Conservation (phyloP, 1,140 invertebrate species). For the Drosophila pachea region DNA sequence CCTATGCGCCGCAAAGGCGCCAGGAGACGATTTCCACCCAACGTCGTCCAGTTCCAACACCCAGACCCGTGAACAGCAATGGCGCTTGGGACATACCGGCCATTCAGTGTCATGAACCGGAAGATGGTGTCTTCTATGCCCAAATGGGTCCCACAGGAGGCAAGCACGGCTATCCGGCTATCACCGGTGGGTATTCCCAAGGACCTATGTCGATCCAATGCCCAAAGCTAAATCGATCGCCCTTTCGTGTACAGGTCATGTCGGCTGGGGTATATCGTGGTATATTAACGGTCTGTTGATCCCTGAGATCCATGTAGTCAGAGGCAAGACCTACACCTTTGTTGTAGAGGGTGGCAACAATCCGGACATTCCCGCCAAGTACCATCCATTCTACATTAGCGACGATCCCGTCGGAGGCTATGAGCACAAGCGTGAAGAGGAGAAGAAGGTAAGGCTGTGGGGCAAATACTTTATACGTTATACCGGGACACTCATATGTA, state of each 20-base stretch:
- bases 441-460: constrained; percentile 83
- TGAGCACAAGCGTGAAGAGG: constrained; percentile 89
- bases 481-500: neutral
- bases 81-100: constrained; percentile 91
- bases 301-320: constrained; percentile 94
- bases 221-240: neutral
- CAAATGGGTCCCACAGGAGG: constrained; percentile 95
- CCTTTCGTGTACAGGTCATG: constrained; percentile 83
- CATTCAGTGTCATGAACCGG: constrained; percentile 92
- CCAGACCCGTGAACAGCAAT: constrained; percentile 82
- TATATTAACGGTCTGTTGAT: constrained; percentile 94
- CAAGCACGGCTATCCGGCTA: constrained; percentile 90
- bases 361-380: constrained; percentile 87
- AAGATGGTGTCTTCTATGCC: constrained; percentile 93
- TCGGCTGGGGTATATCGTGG: constrained; percentile 96
- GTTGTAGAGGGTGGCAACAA: constrained; percentile 92
- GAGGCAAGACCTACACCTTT: constrained; percentile 94
- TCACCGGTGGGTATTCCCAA: constrained; percentile 83
- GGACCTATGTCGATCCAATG: neutral
- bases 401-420: constrained; percentile 95
- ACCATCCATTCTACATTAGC: constrained; percentile 97
- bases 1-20: constrained; percentile 42
- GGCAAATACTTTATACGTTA: neutral
- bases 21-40: constrained; percentile 50
- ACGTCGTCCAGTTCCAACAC: constrained; percentile 81